Evolutionary conservation across 2,113 vertebrate genomes (phyloP), one percentile per base, ranked within the genome.

Genomic region (Pontoporia blainvillei): DNA sequence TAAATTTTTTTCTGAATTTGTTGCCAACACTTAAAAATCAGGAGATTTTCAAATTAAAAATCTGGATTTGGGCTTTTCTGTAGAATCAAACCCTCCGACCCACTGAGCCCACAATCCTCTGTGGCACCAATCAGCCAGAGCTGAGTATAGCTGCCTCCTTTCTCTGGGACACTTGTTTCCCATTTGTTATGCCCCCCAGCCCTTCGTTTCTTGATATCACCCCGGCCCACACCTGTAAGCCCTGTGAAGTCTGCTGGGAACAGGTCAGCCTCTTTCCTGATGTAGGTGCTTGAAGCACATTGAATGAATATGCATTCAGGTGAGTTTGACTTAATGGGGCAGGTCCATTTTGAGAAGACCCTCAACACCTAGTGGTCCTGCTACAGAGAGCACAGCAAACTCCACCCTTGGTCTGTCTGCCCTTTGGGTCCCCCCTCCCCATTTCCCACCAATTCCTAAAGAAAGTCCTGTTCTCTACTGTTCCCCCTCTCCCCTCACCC

Each of bases 21-120:
- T 78, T 97, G 93, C 93, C 95, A 93, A 66, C 73, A 34, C 91
- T 94, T 96, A 96, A 88, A 94, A 82, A 83, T 92, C 11, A 14
- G 64, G 83, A 86, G 61, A 67, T 91, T 91, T 96, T 92, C 79
- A 71, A 41, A 89, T 76, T 67, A 76, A 82, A 95, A 72, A 61
- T 85, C 54, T 85, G 13, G 15, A 44, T 69, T 67, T 6, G 34
- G 67, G 59, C 61, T 93, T 78, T 76, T 76, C 54, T 85, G 59
- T 41, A 44, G 71, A 69, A n/a, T 59, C 44, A 91, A 78, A 61
- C n/a, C 41, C 36, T 61, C 23, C 6, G 2, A 21, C 54, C 52
- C 17, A 9, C 39, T n/a, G 31, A 46, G 31, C 49, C 73, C 34
- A 52, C 23, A 8, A 13, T 66, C 64, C 57, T 21, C 23, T 11